Evolutionary conservation across 1,140 invertebrate genomes (phyloP).

Genomic region (Drosophila novamexicana): DNA sequence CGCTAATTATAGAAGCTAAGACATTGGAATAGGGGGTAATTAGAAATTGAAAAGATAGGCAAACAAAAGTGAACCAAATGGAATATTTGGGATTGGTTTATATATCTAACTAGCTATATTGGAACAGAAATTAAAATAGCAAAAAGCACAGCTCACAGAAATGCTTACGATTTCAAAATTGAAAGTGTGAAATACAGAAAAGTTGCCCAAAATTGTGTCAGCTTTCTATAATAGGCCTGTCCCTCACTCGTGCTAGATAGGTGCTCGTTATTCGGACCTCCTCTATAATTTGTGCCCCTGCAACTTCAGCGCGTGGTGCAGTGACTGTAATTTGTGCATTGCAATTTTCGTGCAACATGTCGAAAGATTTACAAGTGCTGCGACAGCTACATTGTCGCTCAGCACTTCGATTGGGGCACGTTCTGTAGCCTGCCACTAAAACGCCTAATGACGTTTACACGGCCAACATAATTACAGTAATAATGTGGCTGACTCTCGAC

Average conservation of each 20-base stretch:
- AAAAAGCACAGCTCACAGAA: background rate
- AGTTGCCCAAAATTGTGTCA: no score
- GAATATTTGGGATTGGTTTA: constrained; percentile 15
- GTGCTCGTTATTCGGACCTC: background rate
- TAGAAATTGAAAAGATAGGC: constrained; percentile 25
- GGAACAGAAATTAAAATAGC: background rate
- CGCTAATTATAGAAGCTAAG: constrained; percentile 43
- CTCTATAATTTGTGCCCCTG: no score
- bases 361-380: constrained; percentile 43
- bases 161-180: no score
- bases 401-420: constrained; percentile 45
- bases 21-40: constrained; percentile 5
- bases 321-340: constrained; percentile 40
- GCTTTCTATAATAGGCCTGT: background rate
- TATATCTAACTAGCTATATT: constrained; percentile 10
- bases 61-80: background rate
- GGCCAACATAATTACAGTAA: constrained; percentile 81
- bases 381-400: constrained; percentile 30
- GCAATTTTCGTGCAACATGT: constrained; percentile 53
- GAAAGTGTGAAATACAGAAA: no score
- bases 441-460: constrained; percentile 81
- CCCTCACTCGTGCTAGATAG: background rate
- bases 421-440: constrained; percentile 50
- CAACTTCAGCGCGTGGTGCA: background rate
- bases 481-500: constrained; percentile 68